phyloP scores from a whole-genome alignment of 2,797 vertebrate genomes.

The Adelosebastes latens region DNA sequence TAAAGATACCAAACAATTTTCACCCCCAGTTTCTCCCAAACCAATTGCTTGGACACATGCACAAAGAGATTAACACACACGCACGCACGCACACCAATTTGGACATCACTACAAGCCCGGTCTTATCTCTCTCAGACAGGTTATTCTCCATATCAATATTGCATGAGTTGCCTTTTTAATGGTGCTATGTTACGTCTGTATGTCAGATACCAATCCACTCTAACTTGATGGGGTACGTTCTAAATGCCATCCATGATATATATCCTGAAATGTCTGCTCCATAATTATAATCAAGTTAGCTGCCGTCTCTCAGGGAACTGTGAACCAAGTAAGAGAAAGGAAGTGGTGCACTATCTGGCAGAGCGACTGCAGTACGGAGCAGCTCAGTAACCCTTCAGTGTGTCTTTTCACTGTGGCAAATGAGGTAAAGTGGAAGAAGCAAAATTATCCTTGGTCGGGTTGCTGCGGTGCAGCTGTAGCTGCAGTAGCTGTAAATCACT shows the following conservation, averaged over 20 bases:
- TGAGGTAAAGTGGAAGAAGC: slow-evolving; percentile 51
- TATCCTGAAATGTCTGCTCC: slow-evolving; percentile 27
- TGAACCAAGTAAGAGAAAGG: slow-evolving; percentile 10
- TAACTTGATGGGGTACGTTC: slow-evolving; percentile 37
- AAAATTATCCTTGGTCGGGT: slow-evolving; percentile 41
- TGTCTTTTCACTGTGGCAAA: slow-evolving; percentile 57
- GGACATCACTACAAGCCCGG: slow-evolving; percentile 24
- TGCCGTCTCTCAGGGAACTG: slow-evolving; percentile 13
- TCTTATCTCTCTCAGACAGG: slow-evolving; percentile 58
- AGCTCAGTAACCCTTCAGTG: slow-evolving; percentile 23
- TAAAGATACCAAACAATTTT: slow-evolving; percentile 11
- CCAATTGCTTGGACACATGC: slow-evolving; percentile 8
- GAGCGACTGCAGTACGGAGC: not conserved
- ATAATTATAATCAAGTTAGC: slow-evolving; percentile 50
- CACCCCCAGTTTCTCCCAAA: not conserved
- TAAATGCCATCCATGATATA: slow-evolving; percentile 33
- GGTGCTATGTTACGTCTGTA: slow-evolving; percentile 27
- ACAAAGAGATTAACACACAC: slow-evolving; percentile 26
- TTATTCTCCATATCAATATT: slow-evolving; percentile 61
- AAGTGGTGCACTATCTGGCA: slow-evolving; percentile 13
- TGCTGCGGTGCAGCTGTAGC: slow-evolving; percentile 58
- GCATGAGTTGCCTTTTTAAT: slow-evolving; percentile 49
- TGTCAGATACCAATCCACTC: slow-evolving; percentile 35
- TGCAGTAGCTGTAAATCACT: slow-evolving; percentile 76
- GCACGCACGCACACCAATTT: slow-evolving; percentile 6